phyloP scores from a whole-genome alignment of 1,140 invertebrate genomes.

The Orius insidiosus region DNA sequence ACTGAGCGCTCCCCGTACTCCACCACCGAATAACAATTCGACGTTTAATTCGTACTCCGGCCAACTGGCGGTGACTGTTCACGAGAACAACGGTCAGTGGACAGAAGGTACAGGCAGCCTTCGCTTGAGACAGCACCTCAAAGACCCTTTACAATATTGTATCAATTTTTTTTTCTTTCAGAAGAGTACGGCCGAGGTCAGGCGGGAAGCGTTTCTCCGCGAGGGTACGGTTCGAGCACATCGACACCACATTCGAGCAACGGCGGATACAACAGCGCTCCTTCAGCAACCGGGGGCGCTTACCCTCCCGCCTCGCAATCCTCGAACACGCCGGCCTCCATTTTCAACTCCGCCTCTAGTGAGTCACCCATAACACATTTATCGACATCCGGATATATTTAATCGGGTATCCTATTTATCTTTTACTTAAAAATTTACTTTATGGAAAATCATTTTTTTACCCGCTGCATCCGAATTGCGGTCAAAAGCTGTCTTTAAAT shows the following conservation, averaged over 20 bases:
- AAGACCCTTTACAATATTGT: too few species aligned
- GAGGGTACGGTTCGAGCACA: slow-evolving; percentile 72
- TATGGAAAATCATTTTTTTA: too few species aligned
- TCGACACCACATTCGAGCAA: slow-evolving; percentile 80
- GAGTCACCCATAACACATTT: slow-evolving; percentile 25
- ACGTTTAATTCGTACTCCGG: slow-evolving; percentile 89
- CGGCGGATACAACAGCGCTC: slow-evolving; percentile 38
- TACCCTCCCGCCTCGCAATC: slow-evolving; percentile 15
- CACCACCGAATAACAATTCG: slow-evolving; percentile 31
- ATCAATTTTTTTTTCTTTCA: slow-evolving; percentile 43
- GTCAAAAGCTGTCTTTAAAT: too few species aligned
- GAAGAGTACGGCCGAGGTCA: slow-evolving; percentile 72
- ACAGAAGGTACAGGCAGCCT: slow-evolving; percentile 50
- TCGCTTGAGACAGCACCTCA: neutral
- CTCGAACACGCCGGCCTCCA: slow-evolving; percentile 28
- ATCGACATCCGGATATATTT: too few species aligned
- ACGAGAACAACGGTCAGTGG: slow-evolving; percentile 85
- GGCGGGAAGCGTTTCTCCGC: slow-evolving; percentile 62
- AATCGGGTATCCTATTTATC: neutral
- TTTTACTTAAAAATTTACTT: slow-evolving; percentile 14
- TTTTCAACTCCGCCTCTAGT: slow-evolving; percentile 58
- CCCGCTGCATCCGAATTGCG: too few species aligned
- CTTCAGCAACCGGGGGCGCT: slow-evolving; percentile 22
- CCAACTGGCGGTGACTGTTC: slow-evolving; percentile 81
- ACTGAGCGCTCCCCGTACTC: slow-evolving; percentile 34